A percentile compares a stretch with the other conserved stretches of the same genome.
phyloP scores from a whole-genome alignment of 2,797 vertebrate genomes.

The Enteromius fasciolatus region DNA sequence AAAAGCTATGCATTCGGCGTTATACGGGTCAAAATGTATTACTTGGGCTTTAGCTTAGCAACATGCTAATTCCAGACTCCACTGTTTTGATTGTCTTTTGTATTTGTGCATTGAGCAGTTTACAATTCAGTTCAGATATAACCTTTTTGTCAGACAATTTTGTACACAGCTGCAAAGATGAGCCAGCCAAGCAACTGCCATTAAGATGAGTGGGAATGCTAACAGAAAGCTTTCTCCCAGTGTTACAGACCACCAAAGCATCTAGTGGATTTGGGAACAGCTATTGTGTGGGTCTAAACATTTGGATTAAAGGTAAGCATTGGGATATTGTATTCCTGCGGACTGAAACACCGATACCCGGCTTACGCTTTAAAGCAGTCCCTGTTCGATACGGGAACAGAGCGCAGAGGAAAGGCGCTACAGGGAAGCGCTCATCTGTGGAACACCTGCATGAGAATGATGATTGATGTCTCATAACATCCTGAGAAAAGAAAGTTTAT shows the following conservation, averaged over 20 bases:
- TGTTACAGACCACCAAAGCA: neutral
- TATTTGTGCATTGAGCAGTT: neutral
- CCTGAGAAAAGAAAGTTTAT: constrained; percentile 61
- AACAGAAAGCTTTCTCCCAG: neutral
- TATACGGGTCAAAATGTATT: neutral
- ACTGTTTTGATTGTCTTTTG: neutral
- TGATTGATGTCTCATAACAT: constrained; percentile 63
- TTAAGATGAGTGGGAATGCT: neutral
- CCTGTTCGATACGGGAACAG: constrained; percentile 29
- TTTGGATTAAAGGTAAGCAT: constrained; percentile 9
- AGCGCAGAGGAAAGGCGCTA: constrained; percentile 34
- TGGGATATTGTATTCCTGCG: constrained; percentile 37
- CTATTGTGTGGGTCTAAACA: constrained; percentile 13
- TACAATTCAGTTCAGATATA: neutral
- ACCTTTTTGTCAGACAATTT: neutral
- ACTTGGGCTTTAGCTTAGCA: neutral
- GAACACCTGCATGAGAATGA: constrained; percentile 52
- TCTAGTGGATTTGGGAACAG: neutral
- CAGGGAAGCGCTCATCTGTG: constrained; percentile 33
- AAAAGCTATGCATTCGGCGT: neutral
- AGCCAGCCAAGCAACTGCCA: neutral
- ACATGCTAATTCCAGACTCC: neutral
- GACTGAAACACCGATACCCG: constrained; percentile 16
- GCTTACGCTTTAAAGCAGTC: constrained; percentile 46
- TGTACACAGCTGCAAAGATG: neutral